These are phyloP conservation scores for Melanostoma scalare DNA, from an alignment of 2,888 invertebrate species.

Conservation along the genomic window DNA sequence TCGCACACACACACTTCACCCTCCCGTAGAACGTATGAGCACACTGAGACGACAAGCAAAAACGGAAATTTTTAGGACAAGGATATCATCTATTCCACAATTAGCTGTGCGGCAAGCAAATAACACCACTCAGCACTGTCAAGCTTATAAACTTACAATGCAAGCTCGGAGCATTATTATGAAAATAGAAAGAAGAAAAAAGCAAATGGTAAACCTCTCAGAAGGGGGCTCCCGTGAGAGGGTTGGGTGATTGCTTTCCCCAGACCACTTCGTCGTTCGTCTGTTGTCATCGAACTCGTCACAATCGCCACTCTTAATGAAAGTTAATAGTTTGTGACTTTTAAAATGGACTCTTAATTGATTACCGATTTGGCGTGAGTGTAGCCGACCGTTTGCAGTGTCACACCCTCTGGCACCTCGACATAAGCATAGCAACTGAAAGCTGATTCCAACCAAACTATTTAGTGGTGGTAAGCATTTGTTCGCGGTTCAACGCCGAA, in stretches of 20 bases:
- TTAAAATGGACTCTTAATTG: constrained; percentile 72
- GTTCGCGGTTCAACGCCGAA: constrained; percentile 53
- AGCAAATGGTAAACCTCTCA: background rate
- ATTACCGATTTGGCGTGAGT: constrained; percentile 71
- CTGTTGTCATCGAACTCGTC: constrained; percentile 11
- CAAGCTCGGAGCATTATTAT: constrained; percentile 34
- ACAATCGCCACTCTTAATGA: constrained; percentile 56
- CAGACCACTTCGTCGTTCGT: constrained; percentile 18
- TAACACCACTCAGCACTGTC: constrained; percentile 33
- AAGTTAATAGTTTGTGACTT: constrained; percentile 72
- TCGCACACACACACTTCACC: background rate
- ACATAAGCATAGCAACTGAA: background rate
- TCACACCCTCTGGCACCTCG: constrained; percentile 72
- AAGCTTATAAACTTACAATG: constrained; percentile 42
- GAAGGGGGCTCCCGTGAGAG: constrained; percentile 18
- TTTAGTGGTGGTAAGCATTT: constrained; percentile 60
- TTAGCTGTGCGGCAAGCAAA: constrained; percentile 62
- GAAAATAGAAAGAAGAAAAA: constrained; percentile 29
- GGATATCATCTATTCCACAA: constrained; percentile 73
- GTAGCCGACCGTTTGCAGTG: constrained; percentile 67
- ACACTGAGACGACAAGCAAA: constrained; percentile 53
- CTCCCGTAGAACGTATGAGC: background rate
- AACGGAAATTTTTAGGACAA: constrained; percentile 73
- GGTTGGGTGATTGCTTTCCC: constrained; percentile 29
- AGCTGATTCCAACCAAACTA: constrained; percentile 20